These are phyloP conservation scores for Danio aesculapii DNA, from an alignment of 2,797 vertebrate species.

Conservation along the genomic window DNA sequence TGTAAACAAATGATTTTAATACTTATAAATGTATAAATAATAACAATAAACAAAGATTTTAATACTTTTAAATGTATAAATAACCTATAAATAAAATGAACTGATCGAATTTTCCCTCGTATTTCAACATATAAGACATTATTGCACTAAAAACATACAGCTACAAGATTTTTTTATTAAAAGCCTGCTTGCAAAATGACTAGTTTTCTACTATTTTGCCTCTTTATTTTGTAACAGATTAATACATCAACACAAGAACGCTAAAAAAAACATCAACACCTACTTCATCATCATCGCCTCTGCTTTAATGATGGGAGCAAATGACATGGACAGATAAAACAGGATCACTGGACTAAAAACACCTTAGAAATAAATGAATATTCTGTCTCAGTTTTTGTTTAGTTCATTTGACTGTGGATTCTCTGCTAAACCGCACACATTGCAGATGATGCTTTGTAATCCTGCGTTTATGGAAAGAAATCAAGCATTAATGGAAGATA, in stretches of 20 bases:
- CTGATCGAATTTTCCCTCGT: no score
- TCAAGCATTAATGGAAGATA: no score
- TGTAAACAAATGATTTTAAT: no score
- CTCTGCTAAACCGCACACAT: no score
- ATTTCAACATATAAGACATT: no score
- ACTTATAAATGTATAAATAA: no score
- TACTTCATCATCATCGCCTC: background rate
- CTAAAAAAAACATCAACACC: background rate
- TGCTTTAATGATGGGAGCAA: background rate
- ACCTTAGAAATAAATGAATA: no score
- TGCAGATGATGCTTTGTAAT: no score
- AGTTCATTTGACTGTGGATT: background rate
- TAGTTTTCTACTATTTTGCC: background rate
- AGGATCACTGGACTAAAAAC: background rate
- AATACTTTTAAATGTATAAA: no score
- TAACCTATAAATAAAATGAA: no score
- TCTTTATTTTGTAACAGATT: background rate
- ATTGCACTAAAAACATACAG: background rate
- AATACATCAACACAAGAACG: conserved; percentile 4
- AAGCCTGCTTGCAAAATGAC: background rate
- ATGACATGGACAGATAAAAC: background rate
- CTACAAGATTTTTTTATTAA: background rate
- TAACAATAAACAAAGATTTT: no score
- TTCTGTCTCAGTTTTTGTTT: background rate
- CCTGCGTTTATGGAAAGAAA: no score